Evolutionary conservation across 1,140 invertebrate genomes (phyloP).

Genomic region (Spodoptera litura): DNA sequence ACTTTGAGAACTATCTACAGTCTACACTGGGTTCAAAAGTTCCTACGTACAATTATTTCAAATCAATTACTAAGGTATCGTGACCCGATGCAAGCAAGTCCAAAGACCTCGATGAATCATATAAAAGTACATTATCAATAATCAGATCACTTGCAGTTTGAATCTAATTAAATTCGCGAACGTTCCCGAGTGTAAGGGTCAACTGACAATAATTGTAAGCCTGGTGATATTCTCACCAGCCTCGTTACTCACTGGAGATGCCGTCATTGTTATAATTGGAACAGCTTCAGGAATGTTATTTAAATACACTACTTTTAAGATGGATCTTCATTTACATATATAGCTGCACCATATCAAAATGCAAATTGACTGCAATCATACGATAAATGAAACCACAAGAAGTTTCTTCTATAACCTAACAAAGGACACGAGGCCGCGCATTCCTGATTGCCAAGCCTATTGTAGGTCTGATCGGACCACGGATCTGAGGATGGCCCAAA

Average conservation of each 20-base stretch:
- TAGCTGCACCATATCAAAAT: too few species aligned
- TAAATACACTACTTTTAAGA: too few species aligned
- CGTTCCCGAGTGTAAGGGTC: not conserved
- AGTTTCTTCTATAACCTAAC: not conserved
- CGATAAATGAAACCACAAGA: not conserved
- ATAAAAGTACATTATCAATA: not conserved
- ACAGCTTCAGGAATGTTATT: not conserved
- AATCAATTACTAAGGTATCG: too few species aligned
- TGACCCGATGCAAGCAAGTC: too few species aligned
- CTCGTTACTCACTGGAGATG: not conserved
- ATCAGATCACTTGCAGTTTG: slow-evolving; percentile 3
- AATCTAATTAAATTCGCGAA: slow-evolving; percentile 1
- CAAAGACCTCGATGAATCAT: too few species aligned
- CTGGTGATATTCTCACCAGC: not conserved
- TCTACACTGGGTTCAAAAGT: too few species aligned
- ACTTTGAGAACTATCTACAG: too few species aligned
- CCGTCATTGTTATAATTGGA: not conserved
- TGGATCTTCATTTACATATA: too few species aligned
- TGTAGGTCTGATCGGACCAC: slow-evolving; percentile 21
- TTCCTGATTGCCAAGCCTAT: slow-evolving; percentile 32
- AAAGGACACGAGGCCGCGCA: slow-evolving; percentile 22
- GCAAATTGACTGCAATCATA: not conserved
- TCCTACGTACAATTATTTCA: too few species aligned
- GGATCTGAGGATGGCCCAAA: slow-evolving; percentile 56
- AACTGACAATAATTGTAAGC: slow-evolving; percentile 17